These are phyloP conservation scores for Xestia xanthographa DNA, from an alignment of 2,888 invertebrate species.

Conservation along the genomic window DNA sequence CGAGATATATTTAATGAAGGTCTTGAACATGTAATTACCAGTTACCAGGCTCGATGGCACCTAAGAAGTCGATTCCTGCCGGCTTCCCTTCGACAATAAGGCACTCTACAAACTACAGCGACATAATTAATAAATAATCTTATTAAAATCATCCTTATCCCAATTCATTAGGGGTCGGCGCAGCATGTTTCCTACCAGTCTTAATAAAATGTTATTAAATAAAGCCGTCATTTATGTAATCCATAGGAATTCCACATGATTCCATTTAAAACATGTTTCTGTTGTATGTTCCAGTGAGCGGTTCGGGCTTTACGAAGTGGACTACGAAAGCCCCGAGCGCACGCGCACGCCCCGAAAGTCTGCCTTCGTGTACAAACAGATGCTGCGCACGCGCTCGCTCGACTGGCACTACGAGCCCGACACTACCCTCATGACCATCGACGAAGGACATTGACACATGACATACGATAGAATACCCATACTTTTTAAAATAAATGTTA, in stretches of 20 bases:
- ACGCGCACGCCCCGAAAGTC: constrained; percentile 76
- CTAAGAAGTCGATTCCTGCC: no score
- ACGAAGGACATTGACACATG: constrained; percentile 67
- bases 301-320: constrained; percentile 77
- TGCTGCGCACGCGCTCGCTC: constrained; percentile 67
- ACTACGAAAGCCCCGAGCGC: constrained; percentile 69
- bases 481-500: not conserved
- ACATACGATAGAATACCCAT: not conserved
- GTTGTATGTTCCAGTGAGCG: constrained; percentile 63
- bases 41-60: no score
- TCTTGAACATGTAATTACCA: not conserved
- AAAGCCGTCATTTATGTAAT: not conserved
- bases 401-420: constrained; percentile 70
- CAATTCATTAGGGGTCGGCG: no score
- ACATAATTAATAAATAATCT: not conserved
- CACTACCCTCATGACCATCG: constrained; percentile 70
- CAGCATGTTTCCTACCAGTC: no score
- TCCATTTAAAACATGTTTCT: not conserved
- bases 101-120: not conserved
- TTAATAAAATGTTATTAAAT: not conserved
- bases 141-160: no score
- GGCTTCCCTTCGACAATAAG: no score
- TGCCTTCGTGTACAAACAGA: constrained; percentile 75
- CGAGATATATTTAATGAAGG: not conserved
- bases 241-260: not conserved